phyloP scores from a whole-genome alignment of 2,113 vertebrate genomes.

The Raphicerus campestris region DNA sequence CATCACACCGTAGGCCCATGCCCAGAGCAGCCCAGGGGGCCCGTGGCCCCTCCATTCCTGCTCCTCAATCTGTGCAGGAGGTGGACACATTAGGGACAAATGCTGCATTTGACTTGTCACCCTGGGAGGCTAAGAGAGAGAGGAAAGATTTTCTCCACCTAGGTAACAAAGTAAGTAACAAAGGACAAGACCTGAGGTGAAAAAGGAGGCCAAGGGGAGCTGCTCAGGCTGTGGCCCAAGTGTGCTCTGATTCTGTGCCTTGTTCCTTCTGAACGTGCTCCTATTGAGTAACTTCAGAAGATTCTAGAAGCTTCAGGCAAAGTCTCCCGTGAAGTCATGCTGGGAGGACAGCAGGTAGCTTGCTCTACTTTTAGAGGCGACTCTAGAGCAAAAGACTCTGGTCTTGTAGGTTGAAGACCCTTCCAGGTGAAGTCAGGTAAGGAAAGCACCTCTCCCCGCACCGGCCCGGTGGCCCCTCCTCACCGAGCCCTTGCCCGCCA shows the following conservation, averaged over 20 bases:
- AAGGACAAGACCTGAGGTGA: neutral
- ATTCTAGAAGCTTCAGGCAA: slow-evolving; percentile 6
- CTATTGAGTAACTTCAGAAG: neutral
- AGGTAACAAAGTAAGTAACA: neutral
- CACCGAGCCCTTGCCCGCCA: slow-evolving; percentile 63
- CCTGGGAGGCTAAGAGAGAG: neutral
- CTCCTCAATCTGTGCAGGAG: neutral
- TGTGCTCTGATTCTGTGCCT: neutral
- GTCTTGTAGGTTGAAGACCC: neutral
- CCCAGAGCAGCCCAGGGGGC: neutral
- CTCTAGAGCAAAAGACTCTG: neutral
- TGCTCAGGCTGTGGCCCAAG: too few species aligned
- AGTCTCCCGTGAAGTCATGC: neutral
- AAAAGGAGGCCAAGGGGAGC: neutral
- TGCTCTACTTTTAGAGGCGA: neutral
- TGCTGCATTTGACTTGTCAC: accelerated
- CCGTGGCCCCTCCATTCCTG: accelerated
- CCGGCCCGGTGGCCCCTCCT: accelerated
- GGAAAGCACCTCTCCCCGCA: neutral
- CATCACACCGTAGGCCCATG: too few species aligned
- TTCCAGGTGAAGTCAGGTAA: accelerated
- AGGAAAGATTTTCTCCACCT: neutral
- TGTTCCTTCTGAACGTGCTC: neutral
- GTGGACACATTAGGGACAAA: neutral
- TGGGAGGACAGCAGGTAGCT: neutral